Base-by-base conservation (phyloP, 2,113 vertebrate genomes). In the Protobothrops flavoviridis region DNA sequence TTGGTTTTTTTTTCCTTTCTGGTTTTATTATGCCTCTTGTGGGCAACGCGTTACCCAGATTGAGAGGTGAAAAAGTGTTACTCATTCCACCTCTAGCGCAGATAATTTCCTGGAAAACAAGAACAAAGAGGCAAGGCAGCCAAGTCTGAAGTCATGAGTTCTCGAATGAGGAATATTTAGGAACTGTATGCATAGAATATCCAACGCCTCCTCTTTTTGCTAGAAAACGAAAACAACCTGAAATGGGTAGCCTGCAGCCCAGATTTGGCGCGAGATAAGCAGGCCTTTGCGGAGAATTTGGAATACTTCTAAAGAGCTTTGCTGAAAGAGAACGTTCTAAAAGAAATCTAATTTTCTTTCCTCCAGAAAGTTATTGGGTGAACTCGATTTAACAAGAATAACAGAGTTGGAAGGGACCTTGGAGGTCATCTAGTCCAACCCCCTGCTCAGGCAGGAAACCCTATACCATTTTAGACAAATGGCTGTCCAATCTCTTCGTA, bases 221-320 rank as follows among this genome's bases (percentile, higher is more conserved):
- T 93, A 90, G 91, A 43, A 91, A 74, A 94, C 17, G 17, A 94
- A 88, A 96, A 87, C 91, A 93, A 91, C 90, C 85, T 94, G 69
- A 33, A 10, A 50, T 43, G 50, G n/a, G 90, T 95, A 94, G 94
- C 92, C 88, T 90, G 88, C 81, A 95, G 95, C 88, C 93, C 57
- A 91, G 92, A 94, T 96, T 3, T 1, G 56, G 5, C 91, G 74
- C 61, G 59, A 94, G 95, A 89, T 90, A 88, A 81, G 5, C n/a
- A 93, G 39, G 93, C 87, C 43, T 90, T 15, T 87, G 48, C 88
- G 93, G 87, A 91, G 93, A 94, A 93, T 90, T 87, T 39, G 93
- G 95, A 95, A 93, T 94, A 52, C 0, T 88, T 88, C 90, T 93
- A 93, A 94, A 94, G 10, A 64, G 91, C 91, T 92, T 87, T 0